These are phyloP conservation scores for Diuraphis noxia DNA, from an alignment of 1,140 invertebrate species.

Conservation along the genomic window DNA sequence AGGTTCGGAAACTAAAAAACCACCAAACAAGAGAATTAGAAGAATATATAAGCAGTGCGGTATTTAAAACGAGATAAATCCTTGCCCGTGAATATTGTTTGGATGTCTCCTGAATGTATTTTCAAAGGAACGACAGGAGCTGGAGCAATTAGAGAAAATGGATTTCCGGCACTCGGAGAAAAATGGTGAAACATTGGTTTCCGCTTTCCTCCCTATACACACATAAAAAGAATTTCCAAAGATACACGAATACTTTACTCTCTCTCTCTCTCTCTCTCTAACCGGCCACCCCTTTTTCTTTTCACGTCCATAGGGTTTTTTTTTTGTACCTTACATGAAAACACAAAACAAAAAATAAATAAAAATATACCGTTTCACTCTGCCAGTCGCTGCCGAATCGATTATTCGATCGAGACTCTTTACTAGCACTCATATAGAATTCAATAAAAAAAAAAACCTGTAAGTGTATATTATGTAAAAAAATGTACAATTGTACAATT, in stretches of 20 bases:
- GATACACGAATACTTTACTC: conserved; percentile 31
- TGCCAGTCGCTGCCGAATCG: conserved; percentile 2
- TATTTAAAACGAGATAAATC: conserved; percentile 6
- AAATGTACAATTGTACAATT: conserved; percentile 47
- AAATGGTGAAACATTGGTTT: conserved; percentile 48
- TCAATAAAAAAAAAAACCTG: neutral
- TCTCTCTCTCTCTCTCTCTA: neutral
- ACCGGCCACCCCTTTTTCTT: conserved; percentile 27
- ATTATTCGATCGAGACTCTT: conserved; percentile 33
- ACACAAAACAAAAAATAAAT: conserved; percentile 14
- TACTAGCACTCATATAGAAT: neutral
- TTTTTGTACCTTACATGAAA: conserved; percentile 13
- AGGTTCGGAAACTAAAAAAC: neutral
- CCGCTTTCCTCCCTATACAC: conserved; percentile 34
- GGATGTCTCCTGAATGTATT: conserved; percentile 21
- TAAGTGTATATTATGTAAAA: conserved; percentile 21
- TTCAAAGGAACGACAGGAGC: conserved; percentile 41
- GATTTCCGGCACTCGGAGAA: conserved; percentile 51
- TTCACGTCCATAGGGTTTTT: neutral
- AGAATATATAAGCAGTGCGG: neutral
- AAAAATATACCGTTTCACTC: conserved; percentile 31
- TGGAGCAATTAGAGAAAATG: conserved; percentile 54
- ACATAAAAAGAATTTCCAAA: conserved; percentile 42
- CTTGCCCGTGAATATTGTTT: conserved; percentile 16
- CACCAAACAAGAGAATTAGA: neutral